Conservation (phyloP, 2,797 vertebrate species). For the Coreius guichenoti region DNA sequence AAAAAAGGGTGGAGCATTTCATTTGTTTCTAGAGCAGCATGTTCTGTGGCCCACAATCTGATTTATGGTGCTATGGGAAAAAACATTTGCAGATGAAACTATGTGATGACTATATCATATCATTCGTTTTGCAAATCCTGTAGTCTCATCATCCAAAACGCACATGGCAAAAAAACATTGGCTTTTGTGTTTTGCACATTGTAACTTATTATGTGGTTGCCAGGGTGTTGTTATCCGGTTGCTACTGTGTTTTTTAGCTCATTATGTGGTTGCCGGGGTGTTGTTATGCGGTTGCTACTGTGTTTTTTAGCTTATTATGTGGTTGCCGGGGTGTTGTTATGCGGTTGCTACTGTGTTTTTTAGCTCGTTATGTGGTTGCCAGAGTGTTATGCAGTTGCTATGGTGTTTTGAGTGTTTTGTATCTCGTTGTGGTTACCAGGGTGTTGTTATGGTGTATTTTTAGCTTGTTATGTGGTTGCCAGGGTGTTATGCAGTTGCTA, state of each 20-base stretch:
- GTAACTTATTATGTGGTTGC: neutral
- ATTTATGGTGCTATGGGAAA: conserved; percentile 48
- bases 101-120: conserved; percentile 28
- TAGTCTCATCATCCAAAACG: neutral
- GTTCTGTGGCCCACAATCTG: conserved; percentile 18
- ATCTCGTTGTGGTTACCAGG: too few species aligned
- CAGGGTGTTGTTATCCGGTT: neutral
- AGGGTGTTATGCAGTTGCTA: neutral
- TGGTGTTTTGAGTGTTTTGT: neutral
- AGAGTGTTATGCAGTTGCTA: neutral
- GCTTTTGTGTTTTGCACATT: neutral
- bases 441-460: neutral
- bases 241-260: neutral
- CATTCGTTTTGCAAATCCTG: neutral
- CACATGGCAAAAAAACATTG: neutral
- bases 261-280: neutral
- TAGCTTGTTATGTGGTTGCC: neutral
- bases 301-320: neutral
- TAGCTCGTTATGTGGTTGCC: neutral
- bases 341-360: neutral
- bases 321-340: neutral
- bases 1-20: conserved; percentile 52
- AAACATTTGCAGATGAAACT: conserved; percentile 20
- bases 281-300: neutral
- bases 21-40: conserved; percentile 48